A percentile compares a stretch with the other conserved stretches of the same genome.
phyloP scores from a whole-genome alignment of 2,113 vertebrate species.

The Heterocephalus glaber region DNA sequence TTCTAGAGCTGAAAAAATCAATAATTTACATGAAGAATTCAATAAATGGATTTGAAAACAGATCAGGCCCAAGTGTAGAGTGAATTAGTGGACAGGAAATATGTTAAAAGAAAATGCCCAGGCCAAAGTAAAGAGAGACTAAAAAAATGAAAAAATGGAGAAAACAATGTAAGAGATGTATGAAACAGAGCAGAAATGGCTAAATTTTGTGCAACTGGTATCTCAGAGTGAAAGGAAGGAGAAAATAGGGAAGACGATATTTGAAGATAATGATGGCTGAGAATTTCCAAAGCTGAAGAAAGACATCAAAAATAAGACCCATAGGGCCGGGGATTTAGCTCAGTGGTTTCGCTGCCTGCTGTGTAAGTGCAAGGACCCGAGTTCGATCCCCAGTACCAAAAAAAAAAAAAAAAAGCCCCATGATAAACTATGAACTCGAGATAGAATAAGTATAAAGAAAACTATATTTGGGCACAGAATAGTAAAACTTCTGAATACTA shows the following conservation, averaged over 20 bases:
- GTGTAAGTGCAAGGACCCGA: too few relatives aligned
- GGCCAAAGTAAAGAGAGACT: not conserved
- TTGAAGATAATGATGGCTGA: not conserved
- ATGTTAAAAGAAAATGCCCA: not conserved
- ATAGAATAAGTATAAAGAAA: slow-evolving; percentile 36
- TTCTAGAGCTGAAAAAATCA: not conserved
- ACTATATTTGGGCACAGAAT: not conserved
- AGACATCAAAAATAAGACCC: not conserved
- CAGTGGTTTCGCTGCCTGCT: too few relatives aligned
- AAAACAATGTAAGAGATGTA: not conserved
- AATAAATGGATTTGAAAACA: not conserved
- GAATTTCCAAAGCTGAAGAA: slow-evolving; percentile 47
- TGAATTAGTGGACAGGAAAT: slow-evolving; percentile 2
- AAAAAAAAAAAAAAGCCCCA: not conserved
- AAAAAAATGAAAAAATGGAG: not conserved
- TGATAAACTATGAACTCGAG: not conserved
- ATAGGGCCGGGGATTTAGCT: too few relatives aligned
- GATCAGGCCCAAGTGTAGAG: not conserved
- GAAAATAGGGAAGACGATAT: not conserved
- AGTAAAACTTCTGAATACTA: slow-evolving; percentile 11
- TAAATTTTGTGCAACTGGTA: not conserved
- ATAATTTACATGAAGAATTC: not conserved
- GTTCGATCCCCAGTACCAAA: too few relatives aligned
- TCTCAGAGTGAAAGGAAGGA: slow-evolving; percentile 13
- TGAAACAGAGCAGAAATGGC: not conserved